Conservation (phyloP, 2,888 invertebrate genomes). For the Lycophotia porphyrea region DNA sequence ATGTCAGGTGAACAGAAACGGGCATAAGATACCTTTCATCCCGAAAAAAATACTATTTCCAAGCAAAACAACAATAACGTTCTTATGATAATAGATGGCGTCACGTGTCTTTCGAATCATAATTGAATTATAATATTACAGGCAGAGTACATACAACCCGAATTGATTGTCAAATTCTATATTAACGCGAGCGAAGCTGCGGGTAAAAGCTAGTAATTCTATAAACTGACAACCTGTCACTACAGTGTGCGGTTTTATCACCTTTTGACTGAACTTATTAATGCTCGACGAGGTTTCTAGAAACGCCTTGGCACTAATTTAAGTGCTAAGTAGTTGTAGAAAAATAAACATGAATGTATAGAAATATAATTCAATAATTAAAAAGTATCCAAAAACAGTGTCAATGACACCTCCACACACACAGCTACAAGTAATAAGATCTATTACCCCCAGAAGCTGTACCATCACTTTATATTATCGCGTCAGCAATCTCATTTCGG, state of each 20-base stretch:
- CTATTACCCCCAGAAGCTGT: constrained; percentile 54
- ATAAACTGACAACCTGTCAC: constrained; percentile 34
- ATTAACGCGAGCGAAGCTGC: too few relatives aligned
- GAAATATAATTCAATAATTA: constrained; percentile 29
- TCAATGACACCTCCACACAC: constrained; percentile 52
- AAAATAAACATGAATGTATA: constrained; percentile 11
- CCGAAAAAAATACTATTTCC: too few relatives aligned
- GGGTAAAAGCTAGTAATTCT: too few relatives aligned
- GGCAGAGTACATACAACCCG: too few relatives aligned
- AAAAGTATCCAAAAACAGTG: constrained; percentile 33
- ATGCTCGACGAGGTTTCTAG: constrained; percentile 20
- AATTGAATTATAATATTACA: too few relatives aligned
- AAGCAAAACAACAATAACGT: too few relatives aligned
- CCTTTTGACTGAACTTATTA: constrained; percentile 35
- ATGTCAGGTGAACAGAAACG: too few relatives aligned
- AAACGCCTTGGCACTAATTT: constrained; percentile 43
- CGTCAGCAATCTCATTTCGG: constrained; percentile 71
- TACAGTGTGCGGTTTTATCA: constrained; percentile 31
- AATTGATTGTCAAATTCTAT: too few relatives aligned
- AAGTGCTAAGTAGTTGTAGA: constrained; percentile 7
- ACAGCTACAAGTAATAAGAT: constrained; percentile 37
- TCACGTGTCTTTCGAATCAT: too few relatives aligned
- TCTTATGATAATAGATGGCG: too few relatives aligned
- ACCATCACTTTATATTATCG: constrained; percentile 65
- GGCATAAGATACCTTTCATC: too few relatives aligned